Evolutionary conservation across 2,888 invertebrate species (phyloP), one percentile per base, ranked within the genome.

Genomic region (Mantis religiosa): DNA sequence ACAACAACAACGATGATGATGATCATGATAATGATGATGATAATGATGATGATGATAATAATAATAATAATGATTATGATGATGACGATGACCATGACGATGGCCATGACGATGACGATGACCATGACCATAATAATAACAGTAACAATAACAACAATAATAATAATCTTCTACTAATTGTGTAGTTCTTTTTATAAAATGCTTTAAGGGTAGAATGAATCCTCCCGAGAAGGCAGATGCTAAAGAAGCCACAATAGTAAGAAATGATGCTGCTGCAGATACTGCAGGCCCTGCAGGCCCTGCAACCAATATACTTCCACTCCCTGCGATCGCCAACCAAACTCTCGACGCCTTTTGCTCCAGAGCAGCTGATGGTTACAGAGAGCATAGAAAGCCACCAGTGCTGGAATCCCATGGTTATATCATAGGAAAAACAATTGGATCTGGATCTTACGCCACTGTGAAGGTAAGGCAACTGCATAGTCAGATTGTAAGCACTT

Each of bases 381-480:
- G 6, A 71, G 54, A 71, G 20, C 34, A 30, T 15, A 84, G 25
- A 34, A 84, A 20, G 41, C 34, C 34, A 7, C 96, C 96, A n/a
- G 96, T 97, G 85, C 94, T 97, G 81, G 96, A 97, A 93, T 95
- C 95, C 41, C 97, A 97, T 92, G 97, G 97, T 90, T 97, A 97
- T 91, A 94, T 94, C 88, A 93, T 97, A 89, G 97, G 97, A 28
- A 95, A 96, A 92, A 96, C 96, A 8, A 96, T 97, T 91, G 97
- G 97, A 8, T 95, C 95, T n/a, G 97, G 97, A 28, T 97, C 97
- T 82, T 97, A 97, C 93, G 97, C 97, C 84, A 97, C 96, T 87
- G 97, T 97, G 15, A 96, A 97, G 94, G 96, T 96, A 93, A 71
- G 4, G 89, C 91, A 20, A 15, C 27, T n/a, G 34, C 82, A 20